Evolutionary conservation across 2,888 invertebrate genomes (phyloP).

Genomic region (Eupithecia dodoneata): DNA sequence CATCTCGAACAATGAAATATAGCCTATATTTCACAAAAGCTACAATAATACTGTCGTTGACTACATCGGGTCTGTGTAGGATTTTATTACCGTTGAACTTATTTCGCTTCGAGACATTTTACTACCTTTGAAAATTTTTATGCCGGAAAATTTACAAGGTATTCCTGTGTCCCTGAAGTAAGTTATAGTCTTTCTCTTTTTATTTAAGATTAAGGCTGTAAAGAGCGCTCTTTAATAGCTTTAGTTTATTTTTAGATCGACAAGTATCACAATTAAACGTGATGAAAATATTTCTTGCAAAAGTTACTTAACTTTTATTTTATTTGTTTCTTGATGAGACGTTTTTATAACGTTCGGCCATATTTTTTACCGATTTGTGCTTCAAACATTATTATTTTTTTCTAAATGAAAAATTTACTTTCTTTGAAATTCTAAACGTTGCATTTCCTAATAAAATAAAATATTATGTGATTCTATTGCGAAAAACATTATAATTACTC

Average conservation of each 20-base stretch:
- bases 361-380: neutral
- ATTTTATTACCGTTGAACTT: slow-evolving; percentile 54
- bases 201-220: slow-evolving; percentile 56
- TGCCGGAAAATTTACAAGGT: slow-evolving; percentile 62
- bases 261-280: slow-evolving; percentile 54
- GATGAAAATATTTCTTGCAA: slow-evolving; percentile 53
- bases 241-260: slow-evolving; percentile 53
- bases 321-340: neutral
- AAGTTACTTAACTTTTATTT: slow-evolving; percentile 22
- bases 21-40: slow-evolving; percentile 42
- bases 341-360: neutral
- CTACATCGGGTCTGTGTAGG: slow-evolving; percentile 57
- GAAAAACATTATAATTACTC: slow-evolving; percentile 20
- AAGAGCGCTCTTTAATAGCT: slow-evolving; percentile 58
- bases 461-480: slow-evolving; percentile 29
- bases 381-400: neutral
- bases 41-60: slow-evolving; percentile 39
- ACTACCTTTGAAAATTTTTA: slow-evolving; percentile 51
- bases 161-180: slow-evolving; percentile 56
- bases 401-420: neutral
- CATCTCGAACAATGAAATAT: slow-evolving; percentile 30
- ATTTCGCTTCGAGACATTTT: slow-evolving; percentile 48
- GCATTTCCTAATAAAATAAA: neutral
- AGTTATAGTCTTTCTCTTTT: slow-evolving; percentile 59
- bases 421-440: neutral